These are phyloP conservation scores for Cinara cedri DNA, from an alignment of 2,888 invertebrate species.

Conservation along the genomic window DNA sequence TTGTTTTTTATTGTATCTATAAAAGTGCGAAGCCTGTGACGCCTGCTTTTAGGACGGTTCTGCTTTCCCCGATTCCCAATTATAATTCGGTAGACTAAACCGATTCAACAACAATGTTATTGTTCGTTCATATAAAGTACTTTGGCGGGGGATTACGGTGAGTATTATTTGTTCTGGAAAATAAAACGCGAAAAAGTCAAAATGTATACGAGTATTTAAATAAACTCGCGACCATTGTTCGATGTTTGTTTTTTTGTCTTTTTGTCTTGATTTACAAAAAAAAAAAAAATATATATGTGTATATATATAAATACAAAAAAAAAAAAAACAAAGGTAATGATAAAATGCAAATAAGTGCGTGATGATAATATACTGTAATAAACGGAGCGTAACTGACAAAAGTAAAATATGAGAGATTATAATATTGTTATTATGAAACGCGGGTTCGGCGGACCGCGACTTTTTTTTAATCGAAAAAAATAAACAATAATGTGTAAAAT, in stretches of 20 bases:
- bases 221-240: neutral
- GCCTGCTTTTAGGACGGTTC: too few relatives aligned
- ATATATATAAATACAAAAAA: neutral
- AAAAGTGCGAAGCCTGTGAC: too few relatives aligned
- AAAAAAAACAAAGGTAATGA: constrained; percentile 15
- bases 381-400: constrained; percentile 15
- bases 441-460: constrained; percentile 15
- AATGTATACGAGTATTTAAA: neutral
- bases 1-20: too few relatives aligned
- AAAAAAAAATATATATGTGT: neutral
- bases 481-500: constrained; percentile 15
- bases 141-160: too few relatives aligned
- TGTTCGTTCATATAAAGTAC: neutral
- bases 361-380: neutral
- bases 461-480: constrained; percentile 22
- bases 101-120: neutral
- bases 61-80: too few relatives aligned
- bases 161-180: neutral
- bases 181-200: neutral
- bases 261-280: neutral
- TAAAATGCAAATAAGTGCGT: constrained; percentile 30
- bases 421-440: constrained; percentile 11
- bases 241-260: neutral
- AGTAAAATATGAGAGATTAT: constrained; percentile 11
- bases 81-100: neutral